Base-by-base conservation (phyloP, 2,888 invertebrate species). In the Torymus texanus region DNA sequence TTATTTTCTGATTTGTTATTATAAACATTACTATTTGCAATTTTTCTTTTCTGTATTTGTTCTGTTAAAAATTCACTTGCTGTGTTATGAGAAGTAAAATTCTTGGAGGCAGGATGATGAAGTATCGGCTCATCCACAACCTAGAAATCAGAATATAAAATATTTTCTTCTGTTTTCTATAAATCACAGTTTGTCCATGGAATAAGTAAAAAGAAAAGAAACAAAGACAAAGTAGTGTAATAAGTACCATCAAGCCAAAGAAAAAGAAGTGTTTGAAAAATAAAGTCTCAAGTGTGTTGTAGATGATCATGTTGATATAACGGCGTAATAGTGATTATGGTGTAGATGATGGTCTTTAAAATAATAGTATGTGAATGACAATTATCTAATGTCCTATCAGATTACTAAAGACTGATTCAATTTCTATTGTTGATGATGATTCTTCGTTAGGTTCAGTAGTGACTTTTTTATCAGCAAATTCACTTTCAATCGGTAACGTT, bases 391-490 rank as follows among this genome's bases (percentile, higher is more conserved):
- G 82, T 21, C 83, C 83, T 73, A 90, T 87, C 51, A 90, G 82
- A 82, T 90, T 90, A 79, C 83, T 89, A 83, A 90, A 90, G 18
- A 90, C 89, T 59, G 90, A 90, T 75, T 90, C 90, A 72, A 90
- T 90, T 81, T 89, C 88, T 79, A 90, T 90, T 0, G 90, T 90
- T 24, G 90, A 90, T 12, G 90, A 90, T 13, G 90, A 88, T 78
- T 89, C 88, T 29, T 84, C 83, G 18, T 82, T 84, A 4, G 85
- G 84, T 68, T 88, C 88, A 13, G 90, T 89, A 4, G 89, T 88
- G 74, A 88, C 86, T 14, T 84, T 83, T 10, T 83, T 84, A 12
- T 83, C 84, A 1, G 81, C 77, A 67, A 90, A 90, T 82, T 88
- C 89, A 68, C 87, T 84, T 80, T 90, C 90, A 21, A 90, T 90